Percentiles rank a stretch among this genome's conserved stretches.
Evolutionary conservation across 2,888 invertebrate genomes (phyloP).

Genomic region (Heterodera filipjevi): DNA sequence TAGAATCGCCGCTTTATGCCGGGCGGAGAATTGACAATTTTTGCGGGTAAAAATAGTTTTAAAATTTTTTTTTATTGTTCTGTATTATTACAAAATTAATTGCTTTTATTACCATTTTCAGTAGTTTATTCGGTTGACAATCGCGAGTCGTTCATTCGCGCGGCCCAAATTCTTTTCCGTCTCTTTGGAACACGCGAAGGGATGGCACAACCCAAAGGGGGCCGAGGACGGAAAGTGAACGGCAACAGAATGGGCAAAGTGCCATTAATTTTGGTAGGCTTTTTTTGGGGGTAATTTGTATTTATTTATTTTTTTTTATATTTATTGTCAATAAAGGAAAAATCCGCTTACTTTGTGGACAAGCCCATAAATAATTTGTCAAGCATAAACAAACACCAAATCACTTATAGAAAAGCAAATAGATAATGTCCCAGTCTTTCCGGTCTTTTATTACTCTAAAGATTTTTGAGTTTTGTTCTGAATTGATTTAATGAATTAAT

Average conservation of each 20-base stretch:
- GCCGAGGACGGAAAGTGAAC: neutral
- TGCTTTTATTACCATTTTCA: neutral
- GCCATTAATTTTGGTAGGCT: slow-evolving; percentile 47
- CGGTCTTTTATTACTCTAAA: too few relatives aligned
- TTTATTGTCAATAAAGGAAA: too few relatives aligned
- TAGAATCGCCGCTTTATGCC: slow-evolving; percentile 20
- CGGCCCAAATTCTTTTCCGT: slow-evolving; percentile 51
- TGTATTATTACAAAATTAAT: neutral
- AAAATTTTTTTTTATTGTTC: too few relatives aligned
- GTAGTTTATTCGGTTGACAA: slow-evolving; percentile 58
- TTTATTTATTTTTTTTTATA: too few relatives aligned
- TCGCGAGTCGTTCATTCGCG: slow-evolving; percentile 55
- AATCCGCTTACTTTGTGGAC: too few relatives aligned
- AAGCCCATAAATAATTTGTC: too few relatives aligned
- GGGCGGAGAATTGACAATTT: slow-evolving; percentile 28
- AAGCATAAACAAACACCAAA: too few relatives aligned
- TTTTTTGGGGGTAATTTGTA: neutral
- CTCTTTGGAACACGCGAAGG: slow-evolving; percentile 28
- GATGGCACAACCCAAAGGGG: neutral
- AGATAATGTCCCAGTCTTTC: too few relatives aligned
- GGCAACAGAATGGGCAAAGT: slow-evolving; percentile 15
- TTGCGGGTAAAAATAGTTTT: too few relatives aligned
- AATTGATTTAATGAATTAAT: neutral
- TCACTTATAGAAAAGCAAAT: too few relatives aligned
- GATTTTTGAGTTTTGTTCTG: neutral